These are phyloP conservation scores for Mimas tiliae DNA, from an alignment of 2,888 invertebrate species.

Conservation along the genomic window DNA sequence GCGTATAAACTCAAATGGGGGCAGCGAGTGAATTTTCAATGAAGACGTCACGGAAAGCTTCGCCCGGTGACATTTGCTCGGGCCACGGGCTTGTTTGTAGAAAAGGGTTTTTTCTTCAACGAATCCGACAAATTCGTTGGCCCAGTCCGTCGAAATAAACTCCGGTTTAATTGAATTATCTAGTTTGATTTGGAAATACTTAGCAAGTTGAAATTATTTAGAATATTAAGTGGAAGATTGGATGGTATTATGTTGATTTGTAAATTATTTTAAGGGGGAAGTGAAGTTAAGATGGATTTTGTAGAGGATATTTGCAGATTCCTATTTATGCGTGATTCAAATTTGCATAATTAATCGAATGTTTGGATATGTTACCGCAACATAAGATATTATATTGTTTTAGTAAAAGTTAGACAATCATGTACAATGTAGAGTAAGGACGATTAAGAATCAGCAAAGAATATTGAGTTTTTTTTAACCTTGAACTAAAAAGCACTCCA, in stretches of 20 bases:
- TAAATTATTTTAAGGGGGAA: constrained; percentile 7
- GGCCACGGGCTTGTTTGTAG: constrained; percentile 73
- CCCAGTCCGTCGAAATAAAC: constrained; percentile 42
- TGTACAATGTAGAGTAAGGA: too few relatives aligned
- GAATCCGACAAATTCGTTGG: constrained; percentile 56
- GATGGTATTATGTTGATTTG: constrained; percentile 39
- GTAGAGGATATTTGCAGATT: not conserved
- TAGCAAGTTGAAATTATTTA: constrained; percentile 42
- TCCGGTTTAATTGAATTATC: constrained; percentile 68
- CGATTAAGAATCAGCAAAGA: too few relatives aligned
- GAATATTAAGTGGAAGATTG: constrained; percentile 23
- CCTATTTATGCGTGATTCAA: not conserved
- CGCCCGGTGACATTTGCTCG: constrained; percentile 71
- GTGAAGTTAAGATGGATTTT: constrained; percentile 12
- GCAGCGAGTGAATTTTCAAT: constrained; percentile 71
- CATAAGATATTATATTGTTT: too few relatives aligned
- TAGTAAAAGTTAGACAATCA: too few relatives aligned
- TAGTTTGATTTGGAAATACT: constrained; percentile 61
- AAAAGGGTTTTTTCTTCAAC: constrained; percentile 72
- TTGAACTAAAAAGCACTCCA: too few relatives aligned
- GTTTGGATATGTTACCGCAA: not conserved
- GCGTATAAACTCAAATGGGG: constrained; percentile 40
- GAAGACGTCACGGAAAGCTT: constrained; percentile 74
- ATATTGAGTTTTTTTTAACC: too few relatives aligned
- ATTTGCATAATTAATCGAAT: not conserved